These are phyloP conservation scores for Opisthocomus hoazin DNA, from an alignment of 2,113 vertebrate species.

Conservation along the genomic window DNA sequence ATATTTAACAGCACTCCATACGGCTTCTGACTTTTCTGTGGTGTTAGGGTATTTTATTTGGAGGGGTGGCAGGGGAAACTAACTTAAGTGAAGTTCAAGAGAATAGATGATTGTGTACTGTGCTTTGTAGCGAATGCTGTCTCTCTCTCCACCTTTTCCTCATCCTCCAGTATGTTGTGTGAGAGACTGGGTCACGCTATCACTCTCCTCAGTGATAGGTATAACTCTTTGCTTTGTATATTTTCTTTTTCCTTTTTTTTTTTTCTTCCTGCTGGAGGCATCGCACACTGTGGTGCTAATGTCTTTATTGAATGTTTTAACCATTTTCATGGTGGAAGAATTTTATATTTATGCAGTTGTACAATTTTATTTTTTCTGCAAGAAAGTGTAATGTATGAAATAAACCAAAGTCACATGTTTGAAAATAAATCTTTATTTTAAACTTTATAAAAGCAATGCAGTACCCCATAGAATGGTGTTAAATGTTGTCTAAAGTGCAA, in stretches of 20 bases:
- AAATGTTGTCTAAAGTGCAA: slow-evolving; percentile 90
- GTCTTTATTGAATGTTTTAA: slow-evolving; percentile 99
- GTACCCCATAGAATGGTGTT: slow-evolving; percentile 89
- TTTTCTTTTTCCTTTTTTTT: slow-evolving; percentile 79
- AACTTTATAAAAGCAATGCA: slow-evolving; percentile 92
- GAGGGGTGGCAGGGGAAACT: slow-evolving; percentile 65
- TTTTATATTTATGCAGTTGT: slow-evolving; percentile 99
- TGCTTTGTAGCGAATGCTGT: slow-evolving; percentile 71
- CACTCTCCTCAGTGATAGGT: slow-evolving; percentile 72
- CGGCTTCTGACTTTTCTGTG: slow-evolving; percentile 66
- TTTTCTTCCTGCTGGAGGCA: slow-evolving; percentile 84
- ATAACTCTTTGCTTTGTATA: slow-evolving; percentile 71
- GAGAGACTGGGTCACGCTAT: slow-evolving; percentile 72
- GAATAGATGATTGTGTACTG: slow-evolving; percentile 64
- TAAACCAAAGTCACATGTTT: slow-evolving; percentile 99
- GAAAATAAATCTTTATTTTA: slow-evolving; percentile 89
- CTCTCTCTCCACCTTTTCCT: slow-evolving; percentile 67
- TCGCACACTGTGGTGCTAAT: slow-evolving; percentile 87
- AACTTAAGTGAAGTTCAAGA: slow-evolving; percentile 60
- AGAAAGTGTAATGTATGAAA: slow-evolving; percentile 96
- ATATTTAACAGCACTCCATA: slow-evolving; percentile 84
- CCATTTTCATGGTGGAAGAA: slow-evolving; percentile 99
- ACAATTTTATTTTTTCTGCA: slow-evolving; percentile 97
- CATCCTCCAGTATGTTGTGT: slow-evolving; percentile 68
- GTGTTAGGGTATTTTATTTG: slow-evolving; percentile 68